A percentile compares a stretch with the other conserved stretches of the same genome.
Conservation (phyloP, 2,113 vertebrate genomes). For the Pithys albifrons region DNA sequence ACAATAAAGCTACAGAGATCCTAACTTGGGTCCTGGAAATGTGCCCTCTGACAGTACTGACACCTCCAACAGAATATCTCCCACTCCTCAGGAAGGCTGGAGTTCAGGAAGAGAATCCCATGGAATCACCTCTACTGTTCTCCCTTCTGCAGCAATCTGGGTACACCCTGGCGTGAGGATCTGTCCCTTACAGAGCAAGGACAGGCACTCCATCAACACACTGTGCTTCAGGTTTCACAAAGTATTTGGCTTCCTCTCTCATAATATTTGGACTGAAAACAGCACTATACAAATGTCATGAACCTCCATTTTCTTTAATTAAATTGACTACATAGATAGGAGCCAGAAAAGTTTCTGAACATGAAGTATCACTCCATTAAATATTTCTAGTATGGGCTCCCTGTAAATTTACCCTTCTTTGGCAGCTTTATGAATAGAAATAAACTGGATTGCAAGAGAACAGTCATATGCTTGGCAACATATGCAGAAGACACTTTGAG, state of each 20-base stretch:
- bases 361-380: background rate
- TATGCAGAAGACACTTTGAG: background rate
- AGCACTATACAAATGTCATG: background rate
- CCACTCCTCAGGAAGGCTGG: background rate
- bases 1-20: background rate
- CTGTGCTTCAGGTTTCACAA: background rate
- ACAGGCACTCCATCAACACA: background rate
- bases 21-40: background rate
- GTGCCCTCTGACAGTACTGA: background rate
- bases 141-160: background rate
- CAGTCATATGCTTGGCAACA: background rate
- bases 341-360: conserved; percentile 7
- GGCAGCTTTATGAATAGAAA: background rate
- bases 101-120: background rate
- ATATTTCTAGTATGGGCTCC: background rate
- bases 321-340: background rate
- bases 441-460: background rate
- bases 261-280: conserved; percentile 1
- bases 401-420: background rate
- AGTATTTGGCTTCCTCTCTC: conserved; percentile 1
- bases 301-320: conserved; percentile 17
- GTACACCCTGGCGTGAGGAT: background rate
- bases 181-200: background rate
- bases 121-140: background rate
- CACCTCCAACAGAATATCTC: background rate